Base-by-base conservation (phyloP, 2,888 invertebrate species). In the Mystacides longicornis region DNA sequence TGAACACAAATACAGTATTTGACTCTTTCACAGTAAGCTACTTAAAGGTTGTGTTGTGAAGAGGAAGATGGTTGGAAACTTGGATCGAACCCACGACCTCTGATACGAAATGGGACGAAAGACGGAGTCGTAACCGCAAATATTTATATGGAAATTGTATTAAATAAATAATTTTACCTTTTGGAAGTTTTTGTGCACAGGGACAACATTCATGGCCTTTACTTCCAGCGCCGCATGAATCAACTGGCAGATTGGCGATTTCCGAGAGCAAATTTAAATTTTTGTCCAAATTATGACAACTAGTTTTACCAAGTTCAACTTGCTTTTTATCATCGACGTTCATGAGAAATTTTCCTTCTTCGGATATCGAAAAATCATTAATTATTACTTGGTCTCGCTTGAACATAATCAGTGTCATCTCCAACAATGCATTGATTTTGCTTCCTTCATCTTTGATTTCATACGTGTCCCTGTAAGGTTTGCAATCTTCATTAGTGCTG, bases 281-380 rank as follows among this genome's bases (percentile, higher is more conserved):
- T 3, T 14, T 37, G 3, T 37, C 37, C 37, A 37, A 16, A 37
- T 37, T 16, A 3, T n/a, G 3, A 7, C 14, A n/a, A 14, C 16
- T 48, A n/a, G 23, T 23, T 23, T 42, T 54, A 22, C 48, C 27
- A 47, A 49, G 23, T 22, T 54, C 49, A 19, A 42, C 5, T 18
- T 22, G 19, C n/a, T 21, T 27, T 20, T 54, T 49, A 14, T 49
- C 49, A 18, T 23, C 46, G 3, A 23, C 54, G 2, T 54, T 54
- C 21, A 54, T 20, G 20, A 50, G 23, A 23, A 49, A 54, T n/a
- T 49, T 37, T 27, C 54, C 49, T 2, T 33, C 45, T 7, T 54
- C 54, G 19, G 42, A 27, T 42, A 50, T 42, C 2, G 49, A 42
- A 31, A 54, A 54, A 18, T 54, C 54, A 27, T 54, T 54, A 21